These are phyloP conservation scores for Triplophysa siluroides DNA, from an alignment of 2,113 vertebrate species.

Conservation along the genomic window DNA sequence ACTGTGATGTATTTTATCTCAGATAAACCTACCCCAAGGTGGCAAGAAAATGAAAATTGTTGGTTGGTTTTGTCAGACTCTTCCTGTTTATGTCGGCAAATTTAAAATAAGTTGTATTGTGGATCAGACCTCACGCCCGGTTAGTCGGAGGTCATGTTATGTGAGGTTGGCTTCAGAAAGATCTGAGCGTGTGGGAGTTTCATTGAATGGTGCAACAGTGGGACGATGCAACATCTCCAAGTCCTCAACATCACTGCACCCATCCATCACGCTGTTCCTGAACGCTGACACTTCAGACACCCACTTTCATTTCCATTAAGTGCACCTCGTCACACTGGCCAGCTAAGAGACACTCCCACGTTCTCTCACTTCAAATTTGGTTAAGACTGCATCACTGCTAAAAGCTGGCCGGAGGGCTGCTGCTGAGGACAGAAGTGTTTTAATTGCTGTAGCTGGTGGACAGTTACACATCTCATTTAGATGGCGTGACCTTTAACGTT, in stretches of 20 bases:
- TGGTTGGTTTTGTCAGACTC: neutral
- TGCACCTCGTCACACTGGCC: constrained; percentile 8
- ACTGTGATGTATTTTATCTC: no score
- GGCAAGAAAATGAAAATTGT: no score
- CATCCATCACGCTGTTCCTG: constrained; percentile 14
- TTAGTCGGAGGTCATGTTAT: neutral
- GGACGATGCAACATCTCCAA: constrained; percentile 27
- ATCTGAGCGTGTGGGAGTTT: constrained; percentile 9
- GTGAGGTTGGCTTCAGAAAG: neutral
- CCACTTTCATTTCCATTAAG: constrained; percentile 45
- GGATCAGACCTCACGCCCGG: neutral
- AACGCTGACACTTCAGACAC: constrained; percentile 27
- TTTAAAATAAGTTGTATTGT: neutral
- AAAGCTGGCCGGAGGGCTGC: constrained; percentile 18
- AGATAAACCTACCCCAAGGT: no score
- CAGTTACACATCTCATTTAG: constrained; percentile 14
- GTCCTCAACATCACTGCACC: neutral
- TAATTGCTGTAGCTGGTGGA: constrained; percentile 2
- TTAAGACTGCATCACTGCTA: constrained; percentile 18
- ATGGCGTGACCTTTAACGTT: constrained; percentile 9
- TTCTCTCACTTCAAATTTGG: constrained; percentile 34
- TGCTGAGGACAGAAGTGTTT: constrained; percentile 7
- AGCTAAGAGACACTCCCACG: constrained; percentile 23
- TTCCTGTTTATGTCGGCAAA: neutral
- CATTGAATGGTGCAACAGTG: constrained; percentile 30